phyloP scores from a whole-genome alignment of 2,888 invertebrate genomes.

The Lasioglossum calceatum region DNA sequence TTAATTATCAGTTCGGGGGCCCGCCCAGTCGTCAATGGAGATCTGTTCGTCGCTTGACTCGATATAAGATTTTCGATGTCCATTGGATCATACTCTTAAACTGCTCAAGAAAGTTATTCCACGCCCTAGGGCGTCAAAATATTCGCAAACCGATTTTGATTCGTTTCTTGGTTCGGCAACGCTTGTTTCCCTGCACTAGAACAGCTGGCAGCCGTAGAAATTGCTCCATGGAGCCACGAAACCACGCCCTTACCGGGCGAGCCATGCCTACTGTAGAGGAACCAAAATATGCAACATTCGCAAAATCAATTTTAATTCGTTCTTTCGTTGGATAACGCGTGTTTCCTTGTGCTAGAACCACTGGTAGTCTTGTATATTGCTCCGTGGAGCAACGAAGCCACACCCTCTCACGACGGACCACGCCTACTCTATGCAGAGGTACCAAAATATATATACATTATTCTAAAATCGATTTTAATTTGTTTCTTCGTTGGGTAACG shows the following conservation, averaged over 20 bases:
- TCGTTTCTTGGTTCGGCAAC: too few species aligned
- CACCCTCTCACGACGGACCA: background rate
- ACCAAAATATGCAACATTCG: too few species aligned
- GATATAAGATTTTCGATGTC: background rate
- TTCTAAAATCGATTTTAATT: too few species aligned
- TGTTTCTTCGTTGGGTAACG: too few species aligned
- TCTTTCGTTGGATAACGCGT: background rate
- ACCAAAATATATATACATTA: too few species aligned
- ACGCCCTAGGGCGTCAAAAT: background rate
- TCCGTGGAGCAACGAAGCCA: background rate
- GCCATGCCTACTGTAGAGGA: background rate
- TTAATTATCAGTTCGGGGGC: slow-evolving; percentile 67
- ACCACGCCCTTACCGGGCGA: background rate
- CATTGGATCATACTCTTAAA: background rate
- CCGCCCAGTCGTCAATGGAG: background rate
- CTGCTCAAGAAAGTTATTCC: background rate
- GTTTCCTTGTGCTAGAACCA: background rate
- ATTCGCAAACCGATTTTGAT: background rate
- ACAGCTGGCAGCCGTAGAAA: background rate
- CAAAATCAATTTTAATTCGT: background rate
- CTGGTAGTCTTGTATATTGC: too few species aligned
- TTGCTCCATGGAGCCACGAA: background rate
- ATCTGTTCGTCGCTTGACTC: background rate
- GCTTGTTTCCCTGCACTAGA: background rate
- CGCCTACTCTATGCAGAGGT: background rate